Percentiles rank a stretch among this genome's conserved stretches.
phyloP scores from a whole-genome alignment of 2,797 vertebrate species.

The Enteromius trimaculatus region DNA sequence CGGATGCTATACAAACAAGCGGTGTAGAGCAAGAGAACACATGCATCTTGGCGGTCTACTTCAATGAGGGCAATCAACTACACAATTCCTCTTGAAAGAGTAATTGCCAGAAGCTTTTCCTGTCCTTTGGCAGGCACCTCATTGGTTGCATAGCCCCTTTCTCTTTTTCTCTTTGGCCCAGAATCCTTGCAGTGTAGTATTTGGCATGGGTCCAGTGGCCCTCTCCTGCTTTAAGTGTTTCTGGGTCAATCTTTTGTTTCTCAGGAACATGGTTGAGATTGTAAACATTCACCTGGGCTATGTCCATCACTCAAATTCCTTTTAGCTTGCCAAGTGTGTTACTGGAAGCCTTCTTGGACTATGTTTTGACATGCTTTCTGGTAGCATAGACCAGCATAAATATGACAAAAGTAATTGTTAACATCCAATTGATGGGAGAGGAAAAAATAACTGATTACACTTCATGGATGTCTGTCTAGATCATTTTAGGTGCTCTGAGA shows the following conservation, averaged over 20 bases:
- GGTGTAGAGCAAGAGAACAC: constrained; percentile 62
- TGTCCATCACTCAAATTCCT: constrained; percentile 51
- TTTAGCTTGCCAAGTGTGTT: constrained; percentile 42
- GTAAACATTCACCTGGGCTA: constrained; percentile 46
- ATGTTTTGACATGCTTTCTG: constrained; percentile 47
- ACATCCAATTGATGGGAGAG: neutral
- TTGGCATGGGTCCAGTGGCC: constrained; percentile 41
- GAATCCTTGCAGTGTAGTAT: constrained; percentile 54
- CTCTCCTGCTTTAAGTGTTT: constrained; percentile 52
- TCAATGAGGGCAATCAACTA: constrained; percentile 68
- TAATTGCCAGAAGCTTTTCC: constrained; percentile 75
- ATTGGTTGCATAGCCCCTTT: constrained; percentile 64
- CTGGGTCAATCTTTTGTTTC: constrained; percentile 57
- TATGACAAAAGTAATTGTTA: constrained; percentile 15
- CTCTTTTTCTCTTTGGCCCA: constrained; percentile 64
- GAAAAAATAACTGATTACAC: constrained; percentile 13
- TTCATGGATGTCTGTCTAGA: neutral
- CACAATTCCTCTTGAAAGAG: constrained; percentile 74
- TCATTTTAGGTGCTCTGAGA: neutral
- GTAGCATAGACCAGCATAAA: constrained; percentile 13
- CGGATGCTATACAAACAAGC: constrained; percentile 59
- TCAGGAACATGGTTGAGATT: constrained; percentile 41
- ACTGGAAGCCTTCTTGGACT: constrained; percentile 48
- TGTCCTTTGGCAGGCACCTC: constrained; percentile 74
- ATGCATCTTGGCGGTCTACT: constrained; percentile 53